Base-by-base conservation (phyloP, 2,113 vertebrate genomes). In the Oncorhynchus tshawytscha region DNA sequence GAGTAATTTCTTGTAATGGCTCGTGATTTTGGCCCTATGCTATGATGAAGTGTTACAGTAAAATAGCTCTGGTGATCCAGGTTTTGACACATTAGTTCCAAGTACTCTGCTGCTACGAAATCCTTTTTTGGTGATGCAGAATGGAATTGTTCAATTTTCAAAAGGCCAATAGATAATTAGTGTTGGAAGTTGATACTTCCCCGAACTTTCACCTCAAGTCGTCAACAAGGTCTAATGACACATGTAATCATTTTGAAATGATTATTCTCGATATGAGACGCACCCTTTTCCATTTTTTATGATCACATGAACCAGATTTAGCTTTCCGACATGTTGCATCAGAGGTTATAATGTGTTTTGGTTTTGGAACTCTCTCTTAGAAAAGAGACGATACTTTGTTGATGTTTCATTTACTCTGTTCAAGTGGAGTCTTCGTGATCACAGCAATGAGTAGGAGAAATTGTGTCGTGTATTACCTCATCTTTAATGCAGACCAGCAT, bases 31-130 rank as follows among this genome's bases (percentile, higher is more conserved):
- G 92, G 92, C 93, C 90, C 31, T 70, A 76, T 77, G 84, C 48
- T 70, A 1, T 88, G 89, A 95, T 94, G 91, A 95, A 94, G 94
- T 93, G 92, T 92, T 93, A 79, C 72, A 81, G 83, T 88, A 92
- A 91, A 93, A 88, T 86, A 60, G 76, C 84, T 89, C 72, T 82
- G 87, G 89, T 92, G 87, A 90, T 92, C 91, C 90, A 84, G 72
- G 87, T 92, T 91, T 84, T 84, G 85, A 91, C 88, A 85, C 74
- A 59, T 82, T 79, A 86, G 84, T 70, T 90, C 90, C 85, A 60
- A 75, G 31, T 24, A 22, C 39, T 67, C 59, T 29, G n/a, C 68
- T 48, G 54, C 62, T 78, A 66, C 71, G 74, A 78, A 77, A 82
- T 39, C 31, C 24, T 12, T 57, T 64, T 70, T 48, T 5, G 45